A percentile compares a stretch with the other conserved stretches of the same genome.
These are phyloP conservation scores for Heliconius melpomene DNA, from an alignment of 1,140 invertebrate species.

Conservation along the genomic window DNA sequence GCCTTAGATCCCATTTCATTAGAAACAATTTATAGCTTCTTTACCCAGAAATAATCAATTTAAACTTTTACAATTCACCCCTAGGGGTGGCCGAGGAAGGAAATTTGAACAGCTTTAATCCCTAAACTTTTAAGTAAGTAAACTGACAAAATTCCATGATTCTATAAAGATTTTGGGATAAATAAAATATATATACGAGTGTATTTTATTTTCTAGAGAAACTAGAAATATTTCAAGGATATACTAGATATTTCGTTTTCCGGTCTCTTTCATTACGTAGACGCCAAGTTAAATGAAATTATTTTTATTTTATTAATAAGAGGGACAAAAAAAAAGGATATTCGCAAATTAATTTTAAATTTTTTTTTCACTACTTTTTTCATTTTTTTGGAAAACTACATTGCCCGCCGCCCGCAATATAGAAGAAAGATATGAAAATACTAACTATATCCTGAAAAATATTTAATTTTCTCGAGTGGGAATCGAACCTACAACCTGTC, in stretches of 20 bases:
- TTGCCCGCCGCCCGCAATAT: no score
- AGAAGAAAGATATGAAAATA: no score
- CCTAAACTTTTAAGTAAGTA: constrained; percentile 38
- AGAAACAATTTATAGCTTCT: constrained; percentile 36
- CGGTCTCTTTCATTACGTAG: neutral
- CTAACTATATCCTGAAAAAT: no score
- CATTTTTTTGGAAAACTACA: no score
- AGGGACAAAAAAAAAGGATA: no score
- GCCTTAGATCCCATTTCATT: constrained; percentile 31
- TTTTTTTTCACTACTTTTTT: no score
- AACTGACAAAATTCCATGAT: constrained; percentile 35
- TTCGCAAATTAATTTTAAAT: no score
- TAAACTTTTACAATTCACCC: constrained; percentile 40
- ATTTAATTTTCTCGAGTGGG: no score
- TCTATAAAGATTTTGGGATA: neutral
- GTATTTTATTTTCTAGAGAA: neutral
- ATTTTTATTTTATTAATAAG: no score
- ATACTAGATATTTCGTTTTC: neutral
- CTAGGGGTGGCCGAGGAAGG: constrained; percentile 18
- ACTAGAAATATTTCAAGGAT: no score
- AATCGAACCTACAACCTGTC: neutral
- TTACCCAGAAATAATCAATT: constrained; percentile 36
- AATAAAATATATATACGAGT: neutral
- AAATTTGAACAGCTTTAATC: constrained; percentile 33
- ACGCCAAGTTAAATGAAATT: no score